Base-by-base conservation (phyloP, 2,888 invertebrate genomes). In the Vandiemenella viatica region DNA sequence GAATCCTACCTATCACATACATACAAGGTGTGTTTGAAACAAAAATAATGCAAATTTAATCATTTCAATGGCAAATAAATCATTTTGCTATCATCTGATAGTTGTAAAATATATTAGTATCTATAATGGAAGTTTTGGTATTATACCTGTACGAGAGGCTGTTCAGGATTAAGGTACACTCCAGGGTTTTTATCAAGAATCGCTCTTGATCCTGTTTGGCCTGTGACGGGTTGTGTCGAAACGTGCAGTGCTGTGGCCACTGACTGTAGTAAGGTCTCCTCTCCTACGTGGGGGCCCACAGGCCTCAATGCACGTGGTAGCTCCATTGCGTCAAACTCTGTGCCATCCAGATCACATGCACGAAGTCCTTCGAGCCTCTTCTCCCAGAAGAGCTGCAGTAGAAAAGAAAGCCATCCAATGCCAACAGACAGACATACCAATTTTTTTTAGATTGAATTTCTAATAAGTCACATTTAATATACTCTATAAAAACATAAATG, bases 201-300 rank as follows among this genome's bases (percentile, higher is more conserved):
- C 53, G 79, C 75, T 64, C 83, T 84, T 0, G 83, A 75, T 20
- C 83, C 87, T 1, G 80, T 84, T 69, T 97, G 96, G 60, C 83
- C 83, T 37, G 89, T 89, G 3, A 95, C 87, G 2, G 93, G 90
- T 60, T 85, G 82, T 38, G 80, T 78, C 5, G 86, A 85, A 4
- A 91, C 81, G 66, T 96, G 95, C 43, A 96, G 71, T 3, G 95
- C 91, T n/a, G 95, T 93, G 1, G 95, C 93, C 37, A 97, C 79
- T 47, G 93, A 93, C 65, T 93, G 91, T 55, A 90, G 76, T 17
- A 88, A 78, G 0, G 90, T 91, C 59, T 89, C 87, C 61, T 88
- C 86, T n/a, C 78, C 79, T 48, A 83, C 83, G 63, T 86, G 83
- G 0, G 90, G 89, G 1, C 90, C 90, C 16, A 89, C 77, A 0